A percentile compares a stretch with the other conserved stretches of the same genome.
These are phyloP conservation scores for Austrolebias charrua DNA, from an alignment of 2,797 vertebrate species.

Conservation along the genomic window DNA sequence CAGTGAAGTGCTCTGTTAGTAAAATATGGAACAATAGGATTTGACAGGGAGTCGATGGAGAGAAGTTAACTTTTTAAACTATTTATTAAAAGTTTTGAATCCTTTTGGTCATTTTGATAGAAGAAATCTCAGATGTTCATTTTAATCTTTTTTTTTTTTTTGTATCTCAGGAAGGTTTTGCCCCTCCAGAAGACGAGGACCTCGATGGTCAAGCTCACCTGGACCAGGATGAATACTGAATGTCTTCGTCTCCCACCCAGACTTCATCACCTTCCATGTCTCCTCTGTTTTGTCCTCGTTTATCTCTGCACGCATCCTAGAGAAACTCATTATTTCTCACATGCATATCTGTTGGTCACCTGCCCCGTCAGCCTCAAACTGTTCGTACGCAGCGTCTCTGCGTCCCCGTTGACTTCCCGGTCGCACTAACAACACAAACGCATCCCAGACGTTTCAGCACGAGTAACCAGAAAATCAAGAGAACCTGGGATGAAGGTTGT, in stretches of 20 bases:
- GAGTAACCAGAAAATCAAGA: slow-evolving; percentile 65
- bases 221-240: slow-evolving; percentile 97
- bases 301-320: slow-evolving; percentile 68
- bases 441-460: slow-evolving; percentile 72
- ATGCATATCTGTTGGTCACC: slow-evolving; percentile 66
- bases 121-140: background rate
- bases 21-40: too few relatives aligned
- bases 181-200: slow-evolving; percentile 92
- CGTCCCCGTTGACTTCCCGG: slow-evolving; percentile 55
- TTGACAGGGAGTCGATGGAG: too few relatives aligned
- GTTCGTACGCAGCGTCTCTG: slow-evolving; percentile 63
- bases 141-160: background rate
- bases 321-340: slow-evolving; percentile 59
- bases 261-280: slow-evolving; percentile 10
- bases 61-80: too few relatives aligned
- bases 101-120: too few relatives aligned
- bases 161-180: slow-evolving; percentile 89
- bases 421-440: slow-evolving; percentile 71
- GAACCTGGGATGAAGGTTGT: slow-evolving; percentile 57
- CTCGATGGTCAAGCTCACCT: slow-evolving; percentile 90
- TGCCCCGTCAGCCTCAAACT: slow-evolving; percentile 37
- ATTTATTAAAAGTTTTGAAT: too few relatives aligned
- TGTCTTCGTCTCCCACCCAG: slow-evolving; percentile 12
- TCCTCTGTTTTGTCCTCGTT: slow-evolving; percentile 11
- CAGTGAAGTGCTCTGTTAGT: too few relatives aligned